A percentile compares a stretch with the other conserved stretches of the same genome.
Conservation (phyloP, 2,888 invertebrate genomes). For the Linnaemya vulpina region DNA sequence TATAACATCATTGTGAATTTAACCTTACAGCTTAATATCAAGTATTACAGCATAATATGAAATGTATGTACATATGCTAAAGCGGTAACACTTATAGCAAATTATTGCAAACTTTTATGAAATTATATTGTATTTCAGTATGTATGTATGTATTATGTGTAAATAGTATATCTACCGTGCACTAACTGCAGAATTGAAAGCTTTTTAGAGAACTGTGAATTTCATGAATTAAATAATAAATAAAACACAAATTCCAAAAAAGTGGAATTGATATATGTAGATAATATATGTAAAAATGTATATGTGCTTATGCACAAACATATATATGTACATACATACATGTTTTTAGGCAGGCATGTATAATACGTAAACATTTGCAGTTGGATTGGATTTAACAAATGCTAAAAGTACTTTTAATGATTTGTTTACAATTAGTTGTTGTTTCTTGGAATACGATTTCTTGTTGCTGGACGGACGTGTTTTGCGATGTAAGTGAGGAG, state of each 20-base stretch:
- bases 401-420: slow-evolving; percentile 46
- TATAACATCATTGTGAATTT: too few relatives aligned
- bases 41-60: too few relatives aligned
- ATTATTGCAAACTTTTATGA: not conserved
- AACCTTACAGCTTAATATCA: too few relatives aligned
- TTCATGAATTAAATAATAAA: slow-evolving; percentile 30
- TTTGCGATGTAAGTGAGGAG: too few relatives aligned
- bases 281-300: too few relatives aligned
- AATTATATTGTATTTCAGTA: too few relatives aligned
- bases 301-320: too few relatives aligned
- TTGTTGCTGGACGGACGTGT: slow-evolving; percentile 1
- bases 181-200: slow-evolving; percentile 5
- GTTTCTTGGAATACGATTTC: not conserved
- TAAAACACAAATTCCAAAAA: slow-evolving; percentile 5
- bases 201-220: slow-evolving; percentile 42
- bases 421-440: slow-evolving; percentile 60
- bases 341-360: too few relatives aligned
- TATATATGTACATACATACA: too few relatives aligned
- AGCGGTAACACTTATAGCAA: not conserved
- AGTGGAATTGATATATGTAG: slow-evolving; percentile 2
- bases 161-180: not conserved
- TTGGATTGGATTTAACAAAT: slow-evolving; percentile 44
- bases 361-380: slow-evolving; percentile 29
- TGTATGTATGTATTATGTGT: not conserved
- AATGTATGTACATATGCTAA: not conserved